phyloP scores from a whole-genome alignment of 2,888 invertebrate genomes.

The Ectemnius lituratus region DNA sequence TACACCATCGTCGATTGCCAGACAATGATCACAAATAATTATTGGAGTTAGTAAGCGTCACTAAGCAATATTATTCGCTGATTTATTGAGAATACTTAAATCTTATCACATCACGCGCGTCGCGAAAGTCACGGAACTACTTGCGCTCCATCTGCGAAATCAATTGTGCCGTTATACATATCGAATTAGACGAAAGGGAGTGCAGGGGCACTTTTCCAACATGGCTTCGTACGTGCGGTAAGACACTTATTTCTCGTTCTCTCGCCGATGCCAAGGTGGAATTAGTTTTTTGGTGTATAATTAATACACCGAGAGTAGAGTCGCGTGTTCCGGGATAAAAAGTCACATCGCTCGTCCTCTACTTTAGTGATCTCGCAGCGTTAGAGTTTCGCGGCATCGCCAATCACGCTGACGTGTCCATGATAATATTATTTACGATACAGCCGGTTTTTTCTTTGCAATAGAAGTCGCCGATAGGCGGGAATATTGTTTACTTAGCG shows the following conservation, averaged over 20 bases:
- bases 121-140: neutral
- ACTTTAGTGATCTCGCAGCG: neutral
- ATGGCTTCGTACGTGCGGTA: constrained; percentile 69
- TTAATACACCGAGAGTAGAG: neutral
- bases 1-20: too few species aligned
- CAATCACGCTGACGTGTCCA: constrained; percentile 65
- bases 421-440: constrained; percentile 47
- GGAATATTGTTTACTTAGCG: neutral
- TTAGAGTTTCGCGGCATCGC: constrained; percentile 37
- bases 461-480: neutral
- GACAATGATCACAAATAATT: too few species aligned
- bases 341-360: neutral
- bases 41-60: too few species aligned
- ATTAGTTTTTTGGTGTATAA: constrained; percentile 9
- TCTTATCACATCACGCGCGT: too few species aligned
- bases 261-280: constrained; percentile 44
- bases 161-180: constrained; percentile 32
- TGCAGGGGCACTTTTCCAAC: constrained; percentile 54
- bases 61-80: too few species aligned
- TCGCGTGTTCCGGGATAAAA: neutral
- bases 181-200: constrained; percentile 37
- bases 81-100: too few species aligned
- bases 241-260: constrained; percentile 55
- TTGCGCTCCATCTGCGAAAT: constrained; percentile 53
- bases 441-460: constrained; percentile 39